phyloP scores from a whole-genome alignment of 2,113 vertebrate species.

The Chelonoidis abingdonii region DNA sequence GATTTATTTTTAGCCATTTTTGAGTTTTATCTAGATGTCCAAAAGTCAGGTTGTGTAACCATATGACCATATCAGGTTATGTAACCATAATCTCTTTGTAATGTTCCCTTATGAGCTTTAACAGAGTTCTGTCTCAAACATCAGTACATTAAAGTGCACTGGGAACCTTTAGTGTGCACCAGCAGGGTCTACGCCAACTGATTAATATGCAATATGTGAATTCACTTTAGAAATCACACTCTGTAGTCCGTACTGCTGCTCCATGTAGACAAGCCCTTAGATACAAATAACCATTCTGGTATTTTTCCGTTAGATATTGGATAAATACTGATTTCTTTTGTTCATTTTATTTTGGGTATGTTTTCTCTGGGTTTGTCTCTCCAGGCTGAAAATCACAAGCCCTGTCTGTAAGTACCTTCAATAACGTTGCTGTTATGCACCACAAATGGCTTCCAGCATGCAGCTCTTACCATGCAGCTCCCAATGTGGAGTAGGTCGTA shows the following conservation, averaged over 20 bases:
- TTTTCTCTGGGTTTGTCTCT: not conserved
- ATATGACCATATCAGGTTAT: too few species aligned
- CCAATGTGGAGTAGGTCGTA: not conserved
- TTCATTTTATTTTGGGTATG: not conserved
- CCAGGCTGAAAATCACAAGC: not conserved
- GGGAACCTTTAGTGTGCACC: too few species aligned
- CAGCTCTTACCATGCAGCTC: too few species aligned
- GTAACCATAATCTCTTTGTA: not conserved
- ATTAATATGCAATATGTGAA: not conserved
- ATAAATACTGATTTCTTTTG: not conserved
- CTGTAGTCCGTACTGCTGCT: too few species aligned
- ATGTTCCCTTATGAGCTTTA: not conserved
- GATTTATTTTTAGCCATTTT: not conserved
- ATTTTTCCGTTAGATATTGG: not conserved
- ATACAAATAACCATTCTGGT: too few species aligned
- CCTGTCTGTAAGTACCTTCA: not conserved
- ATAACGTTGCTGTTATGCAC: too few species aligned
- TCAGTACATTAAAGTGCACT: too few species aligned
- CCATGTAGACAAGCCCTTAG: too few species aligned
- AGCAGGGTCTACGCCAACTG: not conserved
- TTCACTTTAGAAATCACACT: not conserved
- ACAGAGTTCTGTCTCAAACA: not conserved
- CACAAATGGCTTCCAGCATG: too few species aligned
- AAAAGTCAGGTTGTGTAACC: not conserved
- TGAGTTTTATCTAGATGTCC: not conserved